Conservation (phyloP, 2,113 vertebrate genomes). For the Coptodon rendalli region DNA sequence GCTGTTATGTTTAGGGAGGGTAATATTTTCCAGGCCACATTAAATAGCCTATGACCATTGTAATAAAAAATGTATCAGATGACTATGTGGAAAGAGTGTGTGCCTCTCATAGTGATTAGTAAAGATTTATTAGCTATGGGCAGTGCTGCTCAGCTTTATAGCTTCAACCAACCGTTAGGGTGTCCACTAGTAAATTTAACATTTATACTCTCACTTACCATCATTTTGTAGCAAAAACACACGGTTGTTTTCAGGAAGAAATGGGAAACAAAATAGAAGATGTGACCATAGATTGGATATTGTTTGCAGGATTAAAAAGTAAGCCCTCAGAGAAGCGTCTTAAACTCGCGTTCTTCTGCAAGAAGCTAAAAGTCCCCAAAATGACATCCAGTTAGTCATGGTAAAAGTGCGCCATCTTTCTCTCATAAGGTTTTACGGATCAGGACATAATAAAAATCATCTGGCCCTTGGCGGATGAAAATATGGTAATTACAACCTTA, state of each 20-base stretch:
- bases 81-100: neutral
- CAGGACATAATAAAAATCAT: neutral
- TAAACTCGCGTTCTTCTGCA: neutral
- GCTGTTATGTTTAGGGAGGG: neutral
- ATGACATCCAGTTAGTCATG: neutral
- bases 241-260: neutral
- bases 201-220: neutral
- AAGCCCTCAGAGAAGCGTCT: neutral
- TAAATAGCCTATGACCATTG: neutral
- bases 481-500: neutral
- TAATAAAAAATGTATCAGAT: neutral
- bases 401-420: neutral
- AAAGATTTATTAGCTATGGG: neutral
- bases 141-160: neutral
- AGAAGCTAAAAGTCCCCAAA: neutral
- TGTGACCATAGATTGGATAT: neutral
- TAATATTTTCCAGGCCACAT: neutral
- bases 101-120: neutral
- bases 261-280: neutral
- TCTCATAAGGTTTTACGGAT: neutral
- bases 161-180: neutral
- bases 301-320: neutral
- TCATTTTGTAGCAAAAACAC: neutral
- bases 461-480: neutral
- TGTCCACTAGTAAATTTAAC: neutral